These are phyloP conservation scores for Drosophila chauvacae DNA, from an alignment of 1,140 invertebrate genomes.

Conservation along the genomic window DNA sequence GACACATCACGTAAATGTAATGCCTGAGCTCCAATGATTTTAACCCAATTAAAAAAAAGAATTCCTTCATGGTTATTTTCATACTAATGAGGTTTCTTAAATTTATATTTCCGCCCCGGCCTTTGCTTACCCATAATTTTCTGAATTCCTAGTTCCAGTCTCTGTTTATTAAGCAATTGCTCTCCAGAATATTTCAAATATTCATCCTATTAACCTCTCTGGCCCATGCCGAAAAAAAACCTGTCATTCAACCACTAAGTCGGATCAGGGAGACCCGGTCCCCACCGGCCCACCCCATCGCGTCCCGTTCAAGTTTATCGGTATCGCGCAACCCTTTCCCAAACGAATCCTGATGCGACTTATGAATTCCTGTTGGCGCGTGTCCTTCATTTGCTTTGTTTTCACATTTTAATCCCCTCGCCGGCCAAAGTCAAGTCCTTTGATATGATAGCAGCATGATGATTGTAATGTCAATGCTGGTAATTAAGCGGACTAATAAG, in stretches of 20 bases:
- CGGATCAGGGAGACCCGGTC: slow-evolving; percentile 22
- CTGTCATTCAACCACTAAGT: slow-evolving; percentile 39
- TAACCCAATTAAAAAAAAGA: neutral
- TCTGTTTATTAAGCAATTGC: slow-evolving; percentile 10
- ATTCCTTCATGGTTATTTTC: neutral
- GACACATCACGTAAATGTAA: no score
- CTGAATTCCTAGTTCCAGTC: no score
- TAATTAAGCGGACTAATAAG: slow-evolving; percentile 24
- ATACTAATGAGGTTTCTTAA: neutral
- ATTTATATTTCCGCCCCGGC: neutral
- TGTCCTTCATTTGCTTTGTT: slow-evolving; percentile 62
- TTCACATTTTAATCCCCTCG: slow-evolving; percentile 58
- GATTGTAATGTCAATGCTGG: slow-evolving; percentile 26
- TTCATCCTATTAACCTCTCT: slow-evolving; percentile 43
- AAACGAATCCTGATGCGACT: slow-evolving; percentile 46
- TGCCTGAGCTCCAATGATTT: no score
- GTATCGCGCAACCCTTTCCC: slow-evolving; percentile 4
- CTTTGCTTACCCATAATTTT: neutral
- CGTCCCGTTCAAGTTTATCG: slow-evolving; percentile 22
- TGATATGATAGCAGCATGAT: slow-evolving; percentile 60
- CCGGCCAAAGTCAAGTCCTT: slow-evolving; percentile 58
- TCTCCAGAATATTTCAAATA: slow-evolving; percentile 16
- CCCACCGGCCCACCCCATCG: neutral
- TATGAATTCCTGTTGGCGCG: slow-evolving; percentile 53
- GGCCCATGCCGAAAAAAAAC: neutral